Conservation (phyloP, 1,140 invertebrate genomes). For the Diprion similis region DNA sequence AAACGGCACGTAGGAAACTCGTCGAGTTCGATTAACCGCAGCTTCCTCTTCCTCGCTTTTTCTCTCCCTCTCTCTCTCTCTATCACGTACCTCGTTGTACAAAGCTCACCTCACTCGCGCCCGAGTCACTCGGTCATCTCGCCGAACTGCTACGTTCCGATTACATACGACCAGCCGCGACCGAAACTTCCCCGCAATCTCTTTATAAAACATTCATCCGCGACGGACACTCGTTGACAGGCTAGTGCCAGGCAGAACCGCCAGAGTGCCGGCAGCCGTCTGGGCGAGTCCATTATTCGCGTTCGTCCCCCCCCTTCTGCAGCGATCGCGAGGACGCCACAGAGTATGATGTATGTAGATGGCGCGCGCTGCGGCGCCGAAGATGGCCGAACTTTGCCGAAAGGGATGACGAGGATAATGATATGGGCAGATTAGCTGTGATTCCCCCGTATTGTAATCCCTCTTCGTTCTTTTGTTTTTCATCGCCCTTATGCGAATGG, state of each 20-base stretch:
- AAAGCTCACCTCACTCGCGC: not conserved
- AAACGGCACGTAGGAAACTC: no score
- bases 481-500: no score
- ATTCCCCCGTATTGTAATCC: no score
- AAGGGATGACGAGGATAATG: not conserved
- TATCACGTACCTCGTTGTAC: no score
- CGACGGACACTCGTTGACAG: not conserved
- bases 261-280: not conserved
- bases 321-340: not conserved
- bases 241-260: not conserved
- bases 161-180: not conserved
- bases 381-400: not conserved
- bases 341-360: not conserved
- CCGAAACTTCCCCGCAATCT: not conserved
- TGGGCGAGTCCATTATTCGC: not conserved
- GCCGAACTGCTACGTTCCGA: not conserved
- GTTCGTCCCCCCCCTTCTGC: not conserved
- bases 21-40: no score
- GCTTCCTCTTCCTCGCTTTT: no score
- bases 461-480: no score
- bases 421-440: no score
- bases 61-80: no score
- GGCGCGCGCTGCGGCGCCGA: not conserved
- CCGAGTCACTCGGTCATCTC: constrained; percentile 1
- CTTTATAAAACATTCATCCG: constrained; percentile 2